Conservation (phyloP, 2,888 invertebrate genomes). For the Synanthedon myopaeformis region DNA sequence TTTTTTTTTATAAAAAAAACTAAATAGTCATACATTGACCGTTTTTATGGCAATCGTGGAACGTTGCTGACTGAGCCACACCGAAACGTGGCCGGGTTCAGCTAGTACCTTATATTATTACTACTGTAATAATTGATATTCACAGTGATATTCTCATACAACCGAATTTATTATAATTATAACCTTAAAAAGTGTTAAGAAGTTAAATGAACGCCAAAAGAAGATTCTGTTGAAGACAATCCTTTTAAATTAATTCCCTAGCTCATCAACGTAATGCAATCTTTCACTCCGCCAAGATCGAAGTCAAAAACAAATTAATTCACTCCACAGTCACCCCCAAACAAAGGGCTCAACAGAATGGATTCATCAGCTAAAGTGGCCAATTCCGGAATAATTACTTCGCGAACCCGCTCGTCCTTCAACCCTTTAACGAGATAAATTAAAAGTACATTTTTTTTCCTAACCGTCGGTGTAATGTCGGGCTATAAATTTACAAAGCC, state of each 20-base stretch:
- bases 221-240: constrained; percentile 7
- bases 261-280: constrained; percentile 50
- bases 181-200: neutral
- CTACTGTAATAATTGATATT: no score
- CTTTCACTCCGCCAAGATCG: constrained; percentile 53
- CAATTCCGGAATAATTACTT: constrained; percentile 69
- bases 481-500: constrained; percentile 67
- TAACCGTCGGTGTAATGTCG: constrained; percentile 60
- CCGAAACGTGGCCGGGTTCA: no score
- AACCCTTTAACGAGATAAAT: constrained; percentile 72
- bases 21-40: no score
- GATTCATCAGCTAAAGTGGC: constrained; percentile 70
- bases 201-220: neutral
- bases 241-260: constrained; percentile 18
- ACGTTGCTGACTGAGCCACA: no score
- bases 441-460: constrained; percentile 71
- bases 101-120: no score
- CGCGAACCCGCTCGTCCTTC: constrained; percentile 65
- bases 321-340: constrained; percentile 48
- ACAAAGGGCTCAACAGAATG: constrained; percentile 52
- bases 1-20: no score
- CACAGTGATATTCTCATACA: no score
- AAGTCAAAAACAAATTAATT: constrained; percentile 58
- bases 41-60: no score
- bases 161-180: no score